These are phyloP conservation scores for Alsophila aescularia DNA, from an alignment of 2,888 invertebrate genomes.

Conservation along the genomic window DNA sequence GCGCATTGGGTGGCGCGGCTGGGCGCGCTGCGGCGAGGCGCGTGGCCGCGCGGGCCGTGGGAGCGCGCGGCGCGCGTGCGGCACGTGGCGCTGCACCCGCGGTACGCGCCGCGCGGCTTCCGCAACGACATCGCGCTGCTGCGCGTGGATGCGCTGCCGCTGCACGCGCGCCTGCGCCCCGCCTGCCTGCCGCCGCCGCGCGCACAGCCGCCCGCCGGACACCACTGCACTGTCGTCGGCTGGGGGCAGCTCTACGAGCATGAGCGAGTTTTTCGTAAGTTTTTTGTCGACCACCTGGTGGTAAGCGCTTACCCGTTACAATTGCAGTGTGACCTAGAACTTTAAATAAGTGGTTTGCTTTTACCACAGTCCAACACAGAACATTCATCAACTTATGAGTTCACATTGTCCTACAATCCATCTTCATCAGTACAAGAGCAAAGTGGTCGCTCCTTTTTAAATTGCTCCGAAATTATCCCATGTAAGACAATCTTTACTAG, in stretches of 20 bases:
- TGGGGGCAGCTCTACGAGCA: conserved; percentile 93
- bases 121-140: conserved; percentile 91
- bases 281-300: background rate
- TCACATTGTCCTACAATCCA: too few species aligned
- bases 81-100: conserved; percentile 88
- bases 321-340: too few species aligned
- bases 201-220: conserved; percentile 85
- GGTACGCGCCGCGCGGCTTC: conserved; percentile 90
- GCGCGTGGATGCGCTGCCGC: conserved; percentile 85
- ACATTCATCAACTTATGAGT: too few species aligned
- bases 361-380: too few species aligned
- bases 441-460: too few species aligned
- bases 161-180: conserved; percentile 73
- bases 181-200: conserved; percentile 84
- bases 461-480: too few species aligned
- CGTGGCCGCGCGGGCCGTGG: conserved; percentile 89
- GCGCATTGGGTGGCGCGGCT: conserved; percentile 93
- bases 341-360: too few species aligned
- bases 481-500: too few species aligned
- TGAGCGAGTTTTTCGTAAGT: conserved; percentile 91
- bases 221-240: conserved; percentile 90
- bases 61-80: conserved; percentile 88
- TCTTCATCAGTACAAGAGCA: too few species aligned
- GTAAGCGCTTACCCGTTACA: too few species aligned
- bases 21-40: conserved; percentile 89